Percentiles rank a stretch among this genome's conserved stretches.
Conservation (phyloP, 2,113 vertebrate species). For the Pollachius pollachius region DNA sequence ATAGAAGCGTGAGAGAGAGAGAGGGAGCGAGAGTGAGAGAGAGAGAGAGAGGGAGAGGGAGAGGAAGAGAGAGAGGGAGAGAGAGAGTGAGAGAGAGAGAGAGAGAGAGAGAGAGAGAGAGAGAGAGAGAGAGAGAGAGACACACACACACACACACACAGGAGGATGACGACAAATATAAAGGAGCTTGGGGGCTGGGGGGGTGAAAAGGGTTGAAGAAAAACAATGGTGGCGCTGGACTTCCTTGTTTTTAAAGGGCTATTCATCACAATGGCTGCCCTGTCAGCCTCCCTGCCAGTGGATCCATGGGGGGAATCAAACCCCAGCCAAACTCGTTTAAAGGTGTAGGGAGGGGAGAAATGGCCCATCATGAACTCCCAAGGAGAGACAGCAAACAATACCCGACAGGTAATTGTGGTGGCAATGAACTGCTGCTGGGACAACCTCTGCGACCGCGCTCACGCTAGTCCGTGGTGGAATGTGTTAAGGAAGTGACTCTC, state of each 20-base stretch:
- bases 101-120: no score
- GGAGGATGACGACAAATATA: constrained; percentile 3
- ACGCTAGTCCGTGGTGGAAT: no score
- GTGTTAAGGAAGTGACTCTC: constrained; percentile 17
- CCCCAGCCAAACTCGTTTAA: constrained; percentile 64
- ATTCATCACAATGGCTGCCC: constrained; percentile 71
- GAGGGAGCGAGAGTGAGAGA: constrained; percentile 5
- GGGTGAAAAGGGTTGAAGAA: constrained; percentile 12
- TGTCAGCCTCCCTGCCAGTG: constrained; percentile 66
- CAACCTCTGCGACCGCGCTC: no score
- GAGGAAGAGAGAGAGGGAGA: not conserved
- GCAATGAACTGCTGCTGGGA: constrained; percentile 1
- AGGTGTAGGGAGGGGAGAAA: constrained; percentile 49
- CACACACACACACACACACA: no score
- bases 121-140: no score
- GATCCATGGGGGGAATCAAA: constrained; percentile 64
- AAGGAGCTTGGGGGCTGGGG: constrained; percentile 26
- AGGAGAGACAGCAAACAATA: constrained; percentile 23
- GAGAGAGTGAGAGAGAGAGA: constrained; percentile 12
- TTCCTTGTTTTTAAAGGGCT: constrained; percentile 73
- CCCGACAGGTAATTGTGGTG: not conserved
- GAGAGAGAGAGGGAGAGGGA: no score
- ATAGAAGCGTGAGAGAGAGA: constrained; percentile 17
- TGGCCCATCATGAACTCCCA: constrained; percentile 56
- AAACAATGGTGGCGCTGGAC: constrained; percentile 57